Conservation (phyloP, 1,140 invertebrate genomes). For the Acromyrmex echinatior region DNA sequence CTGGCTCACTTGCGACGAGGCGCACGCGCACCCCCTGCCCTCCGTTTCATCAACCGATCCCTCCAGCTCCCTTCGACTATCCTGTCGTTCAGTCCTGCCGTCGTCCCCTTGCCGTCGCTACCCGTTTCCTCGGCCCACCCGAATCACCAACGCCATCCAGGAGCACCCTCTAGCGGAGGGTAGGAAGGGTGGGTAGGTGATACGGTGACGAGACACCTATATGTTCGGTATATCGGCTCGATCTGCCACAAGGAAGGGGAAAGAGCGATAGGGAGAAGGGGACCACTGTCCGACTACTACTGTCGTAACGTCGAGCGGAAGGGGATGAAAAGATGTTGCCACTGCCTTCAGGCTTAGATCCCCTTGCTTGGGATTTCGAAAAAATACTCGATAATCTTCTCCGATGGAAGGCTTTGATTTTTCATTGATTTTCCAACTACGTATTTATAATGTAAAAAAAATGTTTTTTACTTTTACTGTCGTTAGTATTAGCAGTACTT, state of each 20-base stretch:
- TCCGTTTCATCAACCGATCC: slow-evolving; percentile 64
- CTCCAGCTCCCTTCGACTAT: slow-evolving; percentile 62
- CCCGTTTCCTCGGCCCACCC: slow-evolving; percentile 42
- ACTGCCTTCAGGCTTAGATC: slow-evolving; percentile 47
- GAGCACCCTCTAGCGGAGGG: slow-evolving; percentile 68
- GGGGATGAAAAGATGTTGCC: slow-evolving; percentile 71
- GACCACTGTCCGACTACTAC: slow-evolving; percentile 34
- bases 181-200: slow-evolving; percentile 73
- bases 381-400: slow-evolving; percentile 20
- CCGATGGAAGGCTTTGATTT: neutral
- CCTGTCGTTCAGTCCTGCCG: slow-evolving; percentile 59
- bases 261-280: slow-evolving; percentile 61
- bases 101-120: slow-evolving; percentile 53
- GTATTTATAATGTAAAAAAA: neutral
- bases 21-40: slow-evolving; percentile 76
- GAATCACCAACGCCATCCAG: slow-evolving; percentile 70
- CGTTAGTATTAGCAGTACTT: neutral
- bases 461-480: neutral
- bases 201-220: slow-evolving; percentile 77
- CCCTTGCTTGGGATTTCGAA: slow-evolving; percentile 53
- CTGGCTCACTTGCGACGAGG: slow-evolving; percentile 62
- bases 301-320: slow-evolving; percentile 69
- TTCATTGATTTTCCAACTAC: neutral
- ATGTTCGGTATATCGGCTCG: slow-evolving; percentile 74
- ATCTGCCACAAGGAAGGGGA: slow-evolving; percentile 64